Evolutionary conservation across 2,797 vertebrate species (phyloP), one percentile per base, ranked within the genome.

Genomic region (Clangula hyemalis): DNA sequence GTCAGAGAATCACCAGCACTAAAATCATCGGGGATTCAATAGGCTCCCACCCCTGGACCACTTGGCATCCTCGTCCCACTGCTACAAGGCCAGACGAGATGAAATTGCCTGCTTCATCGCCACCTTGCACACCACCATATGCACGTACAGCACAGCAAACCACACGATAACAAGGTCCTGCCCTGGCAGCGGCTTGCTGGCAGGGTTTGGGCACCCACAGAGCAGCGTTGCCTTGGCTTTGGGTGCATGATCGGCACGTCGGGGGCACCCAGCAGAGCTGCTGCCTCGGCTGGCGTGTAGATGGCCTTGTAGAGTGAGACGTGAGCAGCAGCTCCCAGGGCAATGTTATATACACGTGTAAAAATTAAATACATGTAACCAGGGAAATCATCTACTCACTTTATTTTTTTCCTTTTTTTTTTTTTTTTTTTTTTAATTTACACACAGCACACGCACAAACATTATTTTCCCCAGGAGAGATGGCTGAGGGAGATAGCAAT

Each of bases 21-120:
- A 64, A 76, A 80, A 82, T 51, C 39, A 53, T 68, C 8, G 13
- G 11, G 43, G 4, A 89, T 74, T 53, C 20, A 32, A 20, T 32
- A 32, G 18, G 9, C 30, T 71, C 64, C 56, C 38, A 54, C 58
- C n/a, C 51, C 32, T 0, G 0, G 45, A 32, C 47, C 0, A 3
- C 56, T 89, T 27, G 60, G 53, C 79, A 71, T 68, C 79, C 53
- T 91, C 25, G 34, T 71, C 19, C 73, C 1, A 0, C 7, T 1
- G 5, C 85, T 22, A 27, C 14, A 51, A 32, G 0, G 4, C 41
- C 62, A 18, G 51, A 34, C 0, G 1, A 3, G 8, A 11, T 22
- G 56, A 71, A 83, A 17, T 43, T 3, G 5, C 47, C 90, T 54
- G 64, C 72, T 47, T 73, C 0, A 2, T 78, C 71, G 15, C 47